phyloP scores from a whole-genome alignment of 2,113 vertebrate genomes.

The Ailurus styani region DNA sequence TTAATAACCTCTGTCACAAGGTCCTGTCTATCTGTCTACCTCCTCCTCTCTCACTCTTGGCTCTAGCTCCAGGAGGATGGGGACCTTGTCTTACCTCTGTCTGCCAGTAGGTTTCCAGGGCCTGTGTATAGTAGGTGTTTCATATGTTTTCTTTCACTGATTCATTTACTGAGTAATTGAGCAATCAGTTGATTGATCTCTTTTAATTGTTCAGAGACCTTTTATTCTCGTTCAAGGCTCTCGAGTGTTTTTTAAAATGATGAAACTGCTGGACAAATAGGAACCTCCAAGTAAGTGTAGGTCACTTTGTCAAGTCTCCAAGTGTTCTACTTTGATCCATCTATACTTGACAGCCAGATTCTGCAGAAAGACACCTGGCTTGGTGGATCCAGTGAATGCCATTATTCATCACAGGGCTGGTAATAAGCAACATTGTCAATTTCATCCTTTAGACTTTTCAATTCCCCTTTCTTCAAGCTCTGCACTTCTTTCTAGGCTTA shows the following conservation, averaged over 20 bases:
- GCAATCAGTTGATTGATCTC: not conserved
- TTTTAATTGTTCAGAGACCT: not conserved
- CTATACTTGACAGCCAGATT: not conserved
- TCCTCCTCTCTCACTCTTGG: not conserved
- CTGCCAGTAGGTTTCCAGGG: not conserved
- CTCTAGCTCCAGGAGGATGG: not conserved
- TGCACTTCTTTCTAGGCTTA: not conserved
- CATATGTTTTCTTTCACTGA: not conserved
- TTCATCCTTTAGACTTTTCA: not conserved
- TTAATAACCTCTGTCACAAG: not conserved
- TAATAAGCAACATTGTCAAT: not conserved
- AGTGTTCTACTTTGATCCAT: not conserved
- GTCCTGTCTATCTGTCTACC: not conserved
- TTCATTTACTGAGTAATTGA: constrained; percentile 25
- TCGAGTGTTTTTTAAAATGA: not conserved
- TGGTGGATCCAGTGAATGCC: not conserved
- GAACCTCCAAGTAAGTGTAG: not conserved
- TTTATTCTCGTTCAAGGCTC: not conserved
- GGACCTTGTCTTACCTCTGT: not conserved
- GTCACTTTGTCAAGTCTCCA: not conserved
- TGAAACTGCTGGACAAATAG: not conserved
- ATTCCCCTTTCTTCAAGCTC: not conserved
- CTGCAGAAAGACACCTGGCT: not conserved
- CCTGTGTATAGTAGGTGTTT: not conserved
- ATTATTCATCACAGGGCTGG: not conserved